Evolutionary conservation across 1,140 invertebrate genomes (phyloP), one percentile per base, ranked within the genome.

Genomic region (Campodea augens): DNA sequence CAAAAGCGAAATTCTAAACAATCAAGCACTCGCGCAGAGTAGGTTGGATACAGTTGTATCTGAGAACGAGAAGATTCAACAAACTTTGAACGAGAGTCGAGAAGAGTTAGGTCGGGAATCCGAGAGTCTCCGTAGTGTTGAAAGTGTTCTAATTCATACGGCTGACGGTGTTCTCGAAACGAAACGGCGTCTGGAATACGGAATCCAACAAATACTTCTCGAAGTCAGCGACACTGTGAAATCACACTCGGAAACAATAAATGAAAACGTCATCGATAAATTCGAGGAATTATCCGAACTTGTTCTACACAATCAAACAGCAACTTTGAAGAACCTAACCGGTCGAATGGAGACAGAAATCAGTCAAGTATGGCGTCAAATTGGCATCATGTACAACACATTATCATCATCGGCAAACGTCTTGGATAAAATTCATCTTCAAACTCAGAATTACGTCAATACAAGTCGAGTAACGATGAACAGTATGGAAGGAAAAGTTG

Each of bases 351-450:
- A 87, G 52, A 66, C 74, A 20, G 82, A 87, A 55, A 81, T 90
- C 58, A 76, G 76, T 44, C 78, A 84, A 63, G 81, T 88, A 1
- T 87, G 83, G 83, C 62, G 81, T 15, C 82, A 85, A 62, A 85
- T 87, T 51, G 81, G 82, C 46, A 82, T 85, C 15, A 85, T 90
- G 80, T 81, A 86, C 58, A 74, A 80, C 49, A 80, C 87, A 56
- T 74, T 89, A 54, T 75, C 72, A 15, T 72, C 77, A 41, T 87
- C 75, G 55, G 75, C 79, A 5, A 71, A 72, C 36, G 69, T 79
- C 2, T 60, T 90, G 3, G 76, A 79, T 42, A 69, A 73, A 43
- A 64, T 86, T n/a, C 78, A 87, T 59, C 69, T 75, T 48, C 79
- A 81, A 55, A 84, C 82, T 18, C 76, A 78, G 51, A 67, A 68